A percentile compares a stretch with the other conserved stretches of the same genome.
phyloP scores from a whole-genome alignment of 2,113 vertebrate species.

The Laticauda colubrina region DNA sequence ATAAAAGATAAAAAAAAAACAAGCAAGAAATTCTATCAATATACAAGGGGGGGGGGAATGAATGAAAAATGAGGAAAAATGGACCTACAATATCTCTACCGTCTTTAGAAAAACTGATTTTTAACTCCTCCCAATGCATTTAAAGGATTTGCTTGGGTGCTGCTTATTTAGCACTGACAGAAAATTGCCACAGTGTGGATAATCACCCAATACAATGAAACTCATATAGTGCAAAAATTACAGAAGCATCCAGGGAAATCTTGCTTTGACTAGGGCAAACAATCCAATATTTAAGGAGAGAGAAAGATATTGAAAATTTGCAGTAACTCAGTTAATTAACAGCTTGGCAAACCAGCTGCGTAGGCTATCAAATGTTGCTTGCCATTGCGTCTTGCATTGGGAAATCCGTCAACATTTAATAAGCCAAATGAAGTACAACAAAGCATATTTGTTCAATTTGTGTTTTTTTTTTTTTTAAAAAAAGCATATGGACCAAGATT shows the following conservation, averaged over 20 bases:
- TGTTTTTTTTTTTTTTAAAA: background rate
- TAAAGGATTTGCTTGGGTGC: constrained; percentile 2
- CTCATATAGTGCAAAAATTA: background rate
- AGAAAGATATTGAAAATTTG: constrained; percentile 13
- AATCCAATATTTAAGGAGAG: background rate
- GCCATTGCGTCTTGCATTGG: background rate
- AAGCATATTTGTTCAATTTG: background rate
- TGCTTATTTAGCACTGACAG: background rate
- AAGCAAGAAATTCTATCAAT: background rate
- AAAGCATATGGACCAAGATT: background rate
- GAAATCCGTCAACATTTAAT: background rate
- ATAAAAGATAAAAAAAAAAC: background rate
- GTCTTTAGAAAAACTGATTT: background rate
- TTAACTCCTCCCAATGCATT: constrained; percentile 2
- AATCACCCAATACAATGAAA: constrained; percentile 11
- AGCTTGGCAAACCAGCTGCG: background rate
- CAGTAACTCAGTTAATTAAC: constrained; percentile 22
- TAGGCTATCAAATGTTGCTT: background rate
- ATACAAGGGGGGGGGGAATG: background rate
- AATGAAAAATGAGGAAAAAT: background rate
- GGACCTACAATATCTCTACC: background rate
- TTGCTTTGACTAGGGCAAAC: background rate
- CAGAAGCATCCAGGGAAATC: background rate
- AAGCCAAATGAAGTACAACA: constrained; percentile 8
- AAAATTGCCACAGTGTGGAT: background rate